phyloP scores from a whole-genome alignment of 2,797 vertebrate species.

The Cyprinodon diabolis region DNA sequence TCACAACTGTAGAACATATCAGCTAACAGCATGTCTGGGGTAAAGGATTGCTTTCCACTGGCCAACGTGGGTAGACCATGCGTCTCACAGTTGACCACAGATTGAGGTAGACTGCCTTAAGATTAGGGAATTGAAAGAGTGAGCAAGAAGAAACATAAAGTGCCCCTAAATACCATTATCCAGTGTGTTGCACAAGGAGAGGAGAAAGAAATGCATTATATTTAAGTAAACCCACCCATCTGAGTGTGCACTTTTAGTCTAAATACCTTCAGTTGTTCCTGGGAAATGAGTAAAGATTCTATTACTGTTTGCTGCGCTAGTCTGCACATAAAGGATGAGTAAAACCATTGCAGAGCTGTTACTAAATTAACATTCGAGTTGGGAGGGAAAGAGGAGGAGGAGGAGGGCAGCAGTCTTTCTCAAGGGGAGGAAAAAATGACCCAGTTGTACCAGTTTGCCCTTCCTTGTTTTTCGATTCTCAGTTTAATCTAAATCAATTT shows the following conservation, averaged over 20 bases:
- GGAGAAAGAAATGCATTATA: conserved; percentile 44
- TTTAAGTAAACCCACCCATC: conserved; percentile 40
- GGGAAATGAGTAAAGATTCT: conserved; percentile 37
- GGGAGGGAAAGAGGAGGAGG: conserved; percentile 26
- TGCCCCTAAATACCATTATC: conserved; percentile 1
- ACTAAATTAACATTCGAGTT: conserved; percentile 68
- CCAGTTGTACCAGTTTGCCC: conserved; percentile 42
- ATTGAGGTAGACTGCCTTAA: conserved; percentile 11
- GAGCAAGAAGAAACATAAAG: conserved; percentile 19
- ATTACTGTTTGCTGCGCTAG: conserved; percentile 70
- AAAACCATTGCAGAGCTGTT: conserved; percentile 48
- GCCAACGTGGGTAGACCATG: conserved; percentile 70
- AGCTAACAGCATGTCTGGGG: conserved; percentile 49
- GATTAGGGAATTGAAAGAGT: conserved; percentile 15
- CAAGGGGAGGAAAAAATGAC: conserved; percentile 25
- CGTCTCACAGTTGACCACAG: conserved; percentile 67
- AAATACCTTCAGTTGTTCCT: conserved; percentile 47
- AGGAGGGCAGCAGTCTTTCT: conserved; percentile 17
- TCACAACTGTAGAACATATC: conserved; percentile 63
- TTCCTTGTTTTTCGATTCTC: conserved; percentile 30
- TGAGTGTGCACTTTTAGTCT: conserved; percentile 31
- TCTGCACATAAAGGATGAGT: conserved; percentile 57
- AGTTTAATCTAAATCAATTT: conserved; percentile 62
- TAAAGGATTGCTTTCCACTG: conserved; percentile 52
- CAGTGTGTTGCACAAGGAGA: conserved; percentile 7